These are phyloP conservation scores for Popillia japonica DNA, from an alignment of 1,140 invertebrate species.

Conservation along the genomic window DNA sequence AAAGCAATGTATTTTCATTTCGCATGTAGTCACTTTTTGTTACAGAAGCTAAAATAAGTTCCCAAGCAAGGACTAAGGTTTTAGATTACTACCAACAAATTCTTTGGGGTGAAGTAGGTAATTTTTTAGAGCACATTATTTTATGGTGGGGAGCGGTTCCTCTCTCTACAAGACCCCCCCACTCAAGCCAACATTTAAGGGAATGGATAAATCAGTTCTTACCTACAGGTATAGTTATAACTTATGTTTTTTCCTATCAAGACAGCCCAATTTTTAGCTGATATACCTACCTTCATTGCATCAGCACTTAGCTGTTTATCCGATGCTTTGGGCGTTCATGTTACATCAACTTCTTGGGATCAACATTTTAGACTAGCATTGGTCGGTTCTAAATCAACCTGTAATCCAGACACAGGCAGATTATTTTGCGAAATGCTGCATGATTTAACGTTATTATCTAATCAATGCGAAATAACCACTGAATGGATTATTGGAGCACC, in stretches of 20 bases:
- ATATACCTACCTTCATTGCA: slow-evolving; percentile 71
- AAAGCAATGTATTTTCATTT: slow-evolving; percentile 38
- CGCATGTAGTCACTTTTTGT: not conserved
- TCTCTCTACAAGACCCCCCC: slow-evolving; percentile 70
- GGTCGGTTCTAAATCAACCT: slow-evolving; percentile 53
- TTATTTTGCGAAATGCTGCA: slow-evolving; percentile 71
- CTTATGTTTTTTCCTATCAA: not conserved
- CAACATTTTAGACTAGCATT: slow-evolving; percentile 71
- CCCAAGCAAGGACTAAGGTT: slow-evolving; percentile 62
- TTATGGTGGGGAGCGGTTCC: slow-evolving; percentile 80
- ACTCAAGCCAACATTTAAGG: slow-evolving; percentile 72
- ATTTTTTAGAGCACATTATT: slow-evolving; percentile 78
- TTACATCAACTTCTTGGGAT: slow-evolving; percentile 78
- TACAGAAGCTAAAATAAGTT: slow-evolving; percentile 59
- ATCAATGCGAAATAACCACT: slow-evolving; percentile 73
- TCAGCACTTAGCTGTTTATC: slow-evolving; percentile 75
- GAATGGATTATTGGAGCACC: slow-evolving; percentile 72
- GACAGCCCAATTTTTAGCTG: slow-evolving; percentile 54
- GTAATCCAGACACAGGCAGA: slow-evolving; percentile 61
- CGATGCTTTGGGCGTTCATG: slow-evolving; percentile 78
- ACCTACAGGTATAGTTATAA: slow-evolving; percentile 63
- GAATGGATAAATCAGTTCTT: slow-evolving; percentile 72
- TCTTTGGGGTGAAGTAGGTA: slow-evolving; percentile 77
- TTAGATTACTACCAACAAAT: slow-evolving; percentile 68
- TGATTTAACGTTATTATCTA: slow-evolving; percentile 70